Evolutionary conservation across 2,113 vertebrate genomes (phyloP).

Genomic region (Rhinogobius similis): DNA sequence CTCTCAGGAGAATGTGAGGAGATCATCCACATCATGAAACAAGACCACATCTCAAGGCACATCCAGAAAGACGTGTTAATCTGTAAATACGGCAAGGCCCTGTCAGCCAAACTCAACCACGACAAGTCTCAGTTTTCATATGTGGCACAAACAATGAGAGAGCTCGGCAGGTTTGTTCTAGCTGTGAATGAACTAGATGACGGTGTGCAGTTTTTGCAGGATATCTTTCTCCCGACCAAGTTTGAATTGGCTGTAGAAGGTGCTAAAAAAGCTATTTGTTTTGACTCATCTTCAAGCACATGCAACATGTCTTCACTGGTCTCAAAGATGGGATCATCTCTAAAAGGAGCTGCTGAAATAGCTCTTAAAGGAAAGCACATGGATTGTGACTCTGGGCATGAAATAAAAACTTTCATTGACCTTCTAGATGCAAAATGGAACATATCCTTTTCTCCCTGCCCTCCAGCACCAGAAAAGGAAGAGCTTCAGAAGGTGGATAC

Average conservation of each 20-base stretch:
- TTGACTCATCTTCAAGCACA: constrained; percentile 61
- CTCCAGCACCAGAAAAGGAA: constrained; percentile 40
- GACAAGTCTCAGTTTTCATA: constrained; percentile 74
- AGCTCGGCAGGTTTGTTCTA: constrained; percentile 68
- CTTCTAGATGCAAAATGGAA: constrained; percentile 73
- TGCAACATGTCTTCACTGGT: constrained; percentile 68
- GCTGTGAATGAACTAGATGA: constrained; percentile 66
- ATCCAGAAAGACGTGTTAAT: constrained; percentile 70
- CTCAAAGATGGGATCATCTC: constrained; percentile 68
- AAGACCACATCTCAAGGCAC: constrained; percentile 67
- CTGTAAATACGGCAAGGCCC: constrained; percentile 70
- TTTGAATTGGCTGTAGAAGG: constrained; percentile 71
- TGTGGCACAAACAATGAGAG: constrained; percentile 73
- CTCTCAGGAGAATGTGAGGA: constrained; percentile 65
- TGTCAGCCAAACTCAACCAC: constrained; percentile 62
- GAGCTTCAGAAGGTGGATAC: constrained; percentile 61
- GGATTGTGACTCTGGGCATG: constrained; percentile 62
- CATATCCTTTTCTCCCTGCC: constrained; percentile 55
- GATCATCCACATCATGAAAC: constrained; percentile 73
- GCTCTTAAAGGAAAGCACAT: constrained; percentile 72
- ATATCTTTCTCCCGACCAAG: constrained; percentile 65
- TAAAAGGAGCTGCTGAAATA: constrained; percentile 73
- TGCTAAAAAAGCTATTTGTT: constrained; percentile 67
- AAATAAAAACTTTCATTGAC: constrained; percentile 67
- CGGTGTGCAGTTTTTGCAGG: constrained; percentile 67